Conservation (phyloP, 2,797 vertebrate genomes). For the Parauchenoglanis punctatus region DNA sequence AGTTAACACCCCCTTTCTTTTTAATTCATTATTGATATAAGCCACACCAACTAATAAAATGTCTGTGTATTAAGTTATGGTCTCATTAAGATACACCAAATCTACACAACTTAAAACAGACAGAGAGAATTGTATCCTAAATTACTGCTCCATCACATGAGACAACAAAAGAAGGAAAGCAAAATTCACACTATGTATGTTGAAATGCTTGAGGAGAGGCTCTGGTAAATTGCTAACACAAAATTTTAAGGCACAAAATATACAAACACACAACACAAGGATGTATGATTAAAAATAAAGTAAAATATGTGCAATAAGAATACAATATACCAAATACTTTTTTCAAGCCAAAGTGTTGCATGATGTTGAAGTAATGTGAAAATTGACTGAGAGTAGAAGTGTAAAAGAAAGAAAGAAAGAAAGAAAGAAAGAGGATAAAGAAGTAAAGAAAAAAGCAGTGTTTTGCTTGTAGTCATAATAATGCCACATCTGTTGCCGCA, state of each 20-base stretch:
- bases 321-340: neutral
- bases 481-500: conserved; percentile 30
- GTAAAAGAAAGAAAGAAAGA: neutral
- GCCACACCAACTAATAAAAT: neutral
- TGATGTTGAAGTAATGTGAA: neutral
- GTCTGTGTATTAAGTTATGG: neutral
- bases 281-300: neutral
- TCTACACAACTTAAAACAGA: neutral
- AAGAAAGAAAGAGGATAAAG: neutral
- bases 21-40: neutral
- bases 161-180: neutral
- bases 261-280: neutral
- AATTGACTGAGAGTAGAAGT: neutral
- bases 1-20: neutral
- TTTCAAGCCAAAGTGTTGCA: neutral
- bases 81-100: neutral
- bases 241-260: neutral
- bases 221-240: too few species aligned
- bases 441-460: neutral
- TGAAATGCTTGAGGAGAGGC: neutral
- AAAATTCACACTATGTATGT: neutral
- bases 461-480: conserved; percentile 43
- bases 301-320: neutral
- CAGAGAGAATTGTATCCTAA: neutral
- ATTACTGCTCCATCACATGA: neutral